Evolutionary conservation across 2,797 vertebrate genomes (phyloP).

Genomic region (Cirrhinus molitorella): DNA sequence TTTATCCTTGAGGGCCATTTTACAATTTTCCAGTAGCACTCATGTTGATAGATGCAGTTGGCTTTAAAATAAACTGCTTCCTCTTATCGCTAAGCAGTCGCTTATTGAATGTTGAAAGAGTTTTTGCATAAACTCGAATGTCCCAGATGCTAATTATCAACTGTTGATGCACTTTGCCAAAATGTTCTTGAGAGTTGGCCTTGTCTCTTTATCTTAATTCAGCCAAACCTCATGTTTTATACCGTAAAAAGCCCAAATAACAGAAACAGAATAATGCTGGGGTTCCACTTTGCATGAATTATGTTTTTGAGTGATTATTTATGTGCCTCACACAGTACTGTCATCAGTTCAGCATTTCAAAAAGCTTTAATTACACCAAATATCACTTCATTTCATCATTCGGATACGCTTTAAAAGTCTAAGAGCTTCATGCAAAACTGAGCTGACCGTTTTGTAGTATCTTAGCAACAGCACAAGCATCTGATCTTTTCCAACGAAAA

Average conservation of each 20-base stretch:
- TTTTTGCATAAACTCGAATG: slow-evolving; percentile 14
- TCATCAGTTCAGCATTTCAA: background rate
- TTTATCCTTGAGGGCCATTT: slow-evolving; percentile 11
- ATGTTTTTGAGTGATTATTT: slow-evolving; percentile 17
- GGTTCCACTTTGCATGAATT: slow-evolving; percentile 28
- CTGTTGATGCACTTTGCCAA: background rate
- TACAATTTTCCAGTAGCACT: background rate
- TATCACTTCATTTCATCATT: slow-evolving; percentile 18
- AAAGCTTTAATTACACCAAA: background rate
- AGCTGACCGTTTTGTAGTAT: slow-evolving; percentile 40
- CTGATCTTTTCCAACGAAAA: slow-evolving; percentile 31
- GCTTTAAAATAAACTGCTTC: background rate
- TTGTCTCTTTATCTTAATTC: background rate
- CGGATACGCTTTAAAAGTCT: slow-evolving; percentile 5
- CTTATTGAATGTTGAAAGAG: background rate
- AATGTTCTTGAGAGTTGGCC: slow-evolving; percentile 19
- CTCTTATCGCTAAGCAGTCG: background rate
- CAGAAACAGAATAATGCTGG: background rate
- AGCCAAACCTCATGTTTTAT: background rate
- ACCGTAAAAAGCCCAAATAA: background rate
- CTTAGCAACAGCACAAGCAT: slow-evolving; percentile 47
- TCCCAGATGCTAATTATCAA: background rate
- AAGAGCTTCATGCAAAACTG: slow-evolving; percentile 13
- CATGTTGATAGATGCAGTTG: background rate
- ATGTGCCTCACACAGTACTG: background rate